These are phyloP conservation scores for Corythornis madagascariensis DNA, from an alignment of 2,113 vertebrate species.

Conservation along the genomic window DNA sequence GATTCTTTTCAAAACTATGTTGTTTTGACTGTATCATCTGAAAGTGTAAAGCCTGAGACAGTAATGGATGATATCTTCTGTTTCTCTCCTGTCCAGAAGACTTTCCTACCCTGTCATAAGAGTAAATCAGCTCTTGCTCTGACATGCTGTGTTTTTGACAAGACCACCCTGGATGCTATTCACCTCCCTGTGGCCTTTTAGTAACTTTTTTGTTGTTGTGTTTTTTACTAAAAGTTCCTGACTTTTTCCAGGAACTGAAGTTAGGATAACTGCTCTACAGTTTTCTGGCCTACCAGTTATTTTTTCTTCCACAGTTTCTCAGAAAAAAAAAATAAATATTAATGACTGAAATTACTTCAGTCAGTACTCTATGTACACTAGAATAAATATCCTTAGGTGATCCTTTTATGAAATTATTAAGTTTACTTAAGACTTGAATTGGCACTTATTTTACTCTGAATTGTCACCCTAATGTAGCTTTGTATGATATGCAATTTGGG, in stretches of 20 bases:
- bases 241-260: not conserved
- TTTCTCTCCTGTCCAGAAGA: not conserved
- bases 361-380: not conserved
- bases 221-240: not conserved
- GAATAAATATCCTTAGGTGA: not conserved
- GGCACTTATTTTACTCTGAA: not conserved
- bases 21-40: not conserved
- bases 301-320: not conserved
- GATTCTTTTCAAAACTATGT: not conserved
- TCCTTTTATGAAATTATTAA: not conserved
- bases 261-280: not conserved
- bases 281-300: not conserved
- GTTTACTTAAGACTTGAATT: not conserved
- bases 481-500: not conserved
- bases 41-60: not conserved
- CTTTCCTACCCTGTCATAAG: not conserved
- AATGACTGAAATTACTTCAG: not conserved
- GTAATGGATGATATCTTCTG: not conserved
- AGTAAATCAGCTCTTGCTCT: not conserved
- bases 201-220: not conserved
- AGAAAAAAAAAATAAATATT: not conserved
- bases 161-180: not conserved
- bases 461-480: not conserved
- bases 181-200: not conserved
- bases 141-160: not conserved